Conservation (phyloP, 2,888 invertebrate genomes). For the Zygogramma bicolorata region DNA sequence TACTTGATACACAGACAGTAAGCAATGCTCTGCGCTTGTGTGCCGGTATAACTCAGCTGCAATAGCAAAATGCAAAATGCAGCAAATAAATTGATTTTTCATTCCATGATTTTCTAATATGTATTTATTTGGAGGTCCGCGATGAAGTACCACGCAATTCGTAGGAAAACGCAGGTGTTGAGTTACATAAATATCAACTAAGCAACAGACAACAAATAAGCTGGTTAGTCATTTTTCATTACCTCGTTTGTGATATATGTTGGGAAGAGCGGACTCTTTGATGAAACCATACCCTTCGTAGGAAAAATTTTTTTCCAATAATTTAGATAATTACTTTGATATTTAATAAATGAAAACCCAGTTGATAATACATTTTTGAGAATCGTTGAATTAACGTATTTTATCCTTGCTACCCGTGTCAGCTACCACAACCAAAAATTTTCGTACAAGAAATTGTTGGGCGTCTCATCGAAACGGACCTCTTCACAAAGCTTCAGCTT, state of each 20-base stretch:
- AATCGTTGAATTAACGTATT: background rate
- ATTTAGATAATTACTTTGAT: background rate
- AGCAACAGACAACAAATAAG: background rate
- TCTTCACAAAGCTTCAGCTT: background rate
- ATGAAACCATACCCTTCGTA: background rate
- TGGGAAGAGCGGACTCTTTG: background rate
- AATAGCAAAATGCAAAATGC: background rate
- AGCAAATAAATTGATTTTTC: background rate
- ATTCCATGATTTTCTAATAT: background rate
- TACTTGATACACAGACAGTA: background rate
- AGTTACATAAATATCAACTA: background rate
- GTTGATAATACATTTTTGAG: background rate
- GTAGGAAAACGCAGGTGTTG: background rate
- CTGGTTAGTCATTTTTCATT: background rate
- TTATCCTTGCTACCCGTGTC: background rate
- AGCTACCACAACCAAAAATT: constrained; percentile 3
- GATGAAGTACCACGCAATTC: background rate
- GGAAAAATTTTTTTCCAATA: background rate
- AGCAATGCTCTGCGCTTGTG: background rate
- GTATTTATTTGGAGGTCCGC: background rate
- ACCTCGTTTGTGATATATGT: background rate
- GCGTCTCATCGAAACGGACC: no score
- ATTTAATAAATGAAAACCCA: background rate
- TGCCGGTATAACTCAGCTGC: background rate
- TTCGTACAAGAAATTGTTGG: background rate